Base-by-base conservation (phyloP, 53 echinoderm and acorn worm genomes). In the Echinarachnius parma region DNA sequence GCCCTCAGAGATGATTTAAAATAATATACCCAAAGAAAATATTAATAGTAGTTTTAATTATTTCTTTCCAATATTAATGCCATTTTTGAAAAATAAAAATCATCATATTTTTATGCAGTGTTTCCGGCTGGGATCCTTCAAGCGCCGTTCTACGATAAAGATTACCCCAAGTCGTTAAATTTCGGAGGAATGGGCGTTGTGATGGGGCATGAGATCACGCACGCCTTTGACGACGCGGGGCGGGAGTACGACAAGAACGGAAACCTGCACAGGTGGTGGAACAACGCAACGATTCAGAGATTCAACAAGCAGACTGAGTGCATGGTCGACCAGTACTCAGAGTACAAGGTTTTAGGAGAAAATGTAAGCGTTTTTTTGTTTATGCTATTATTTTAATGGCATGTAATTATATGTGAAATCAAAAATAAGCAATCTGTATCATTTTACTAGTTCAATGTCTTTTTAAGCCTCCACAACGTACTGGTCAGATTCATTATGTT, bases 151-250 rank as follows among this genome's bases (percentile, higher is more conserved):
- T 96, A 96, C 78, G 92, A 96, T 75, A 88, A 76, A 55, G 88
- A 86, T 31, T 96, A 92, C 32, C 98, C 98, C 54, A 88, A 83
- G 98, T 90, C 96, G 28, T 66, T 96, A 59, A 96, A 96, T 61
- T 96, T 96, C 66, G 96, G 96, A 30, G 96, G 96, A 1, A 96
- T 96, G 75, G 96, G 96, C 2, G 96, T 96, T 9, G 91, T 96
- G 44, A 87, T 96, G 87, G 96, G 96, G 24, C 96, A 96, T 59
- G 96, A 96, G 55, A 87, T 96, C 31, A 96, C 91, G 7, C 96
- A 96, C 55, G 96, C 82, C 19, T 96, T 96, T 50, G 96, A 96
- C 64, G 91, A 96, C 50, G 78, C 84, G 9, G 96, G 96, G 5
- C 68, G 96, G 52, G 86, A 84, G 31, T 96, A 87, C 53, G 96